Percentiles rank a stretch among this genome's conserved stretches.
Conservation (phyloP, 2,113 vertebrate genomes). For the Balaenoptera acutorostrata region DNA sequence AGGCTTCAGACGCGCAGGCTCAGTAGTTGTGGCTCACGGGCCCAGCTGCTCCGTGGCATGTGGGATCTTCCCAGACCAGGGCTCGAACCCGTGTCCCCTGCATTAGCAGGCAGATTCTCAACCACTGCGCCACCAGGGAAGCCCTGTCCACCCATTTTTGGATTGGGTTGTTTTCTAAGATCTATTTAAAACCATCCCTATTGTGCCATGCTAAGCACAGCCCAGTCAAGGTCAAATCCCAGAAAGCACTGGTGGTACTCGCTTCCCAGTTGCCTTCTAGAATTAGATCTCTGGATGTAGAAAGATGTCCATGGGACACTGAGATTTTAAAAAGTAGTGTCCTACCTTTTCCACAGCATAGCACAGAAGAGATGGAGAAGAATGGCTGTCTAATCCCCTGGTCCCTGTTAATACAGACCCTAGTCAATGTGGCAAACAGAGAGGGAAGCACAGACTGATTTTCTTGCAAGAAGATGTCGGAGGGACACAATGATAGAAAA, state of each 20-base stretch:
- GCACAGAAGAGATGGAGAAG: neutral
- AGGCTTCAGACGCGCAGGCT: too few species aligned
- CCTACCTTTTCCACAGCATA: neutral
- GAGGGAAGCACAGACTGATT: neutral
- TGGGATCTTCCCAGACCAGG: too few species aligned
- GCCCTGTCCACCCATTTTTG: neutral
- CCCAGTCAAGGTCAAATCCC: neutral
- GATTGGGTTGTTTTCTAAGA: neutral
- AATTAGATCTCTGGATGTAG: neutral
- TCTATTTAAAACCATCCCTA: neutral
- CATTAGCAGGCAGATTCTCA: too few species aligned
- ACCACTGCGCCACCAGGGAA: too few species aligned
- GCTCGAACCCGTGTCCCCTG: too few species aligned
- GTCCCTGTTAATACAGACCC: neutral
- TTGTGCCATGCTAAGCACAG: rapidly evolving
- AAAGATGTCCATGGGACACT: neutral
- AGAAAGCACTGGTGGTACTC: neutral
- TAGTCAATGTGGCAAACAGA: rapidly evolving
- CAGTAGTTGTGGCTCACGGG: too few species aligned
- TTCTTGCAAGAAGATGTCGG: neutral
- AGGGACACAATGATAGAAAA: neutral
- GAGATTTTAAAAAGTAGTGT: neutral
- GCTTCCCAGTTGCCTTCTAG: neutral
- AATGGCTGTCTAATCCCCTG: neutral
- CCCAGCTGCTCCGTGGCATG: too few species aligned